These are phyloP conservation scores for Scolopax rusticola DNA, from an alignment of 2,797 vertebrate species.

Conservation along the genomic window DNA sequence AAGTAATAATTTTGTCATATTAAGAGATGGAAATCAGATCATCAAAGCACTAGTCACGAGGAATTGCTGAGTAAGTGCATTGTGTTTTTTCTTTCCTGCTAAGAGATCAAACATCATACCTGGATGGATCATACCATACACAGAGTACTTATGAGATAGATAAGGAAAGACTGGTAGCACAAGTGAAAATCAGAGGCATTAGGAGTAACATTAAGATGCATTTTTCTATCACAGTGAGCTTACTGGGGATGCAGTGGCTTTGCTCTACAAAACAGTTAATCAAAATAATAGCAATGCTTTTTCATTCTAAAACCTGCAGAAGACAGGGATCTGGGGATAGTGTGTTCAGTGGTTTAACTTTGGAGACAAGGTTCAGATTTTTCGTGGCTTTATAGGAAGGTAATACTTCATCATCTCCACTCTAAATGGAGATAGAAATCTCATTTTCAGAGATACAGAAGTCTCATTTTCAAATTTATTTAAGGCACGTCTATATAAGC, in stretches of 20 bases:
- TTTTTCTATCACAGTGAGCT: background rate
- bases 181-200: background rate
- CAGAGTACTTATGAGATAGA: background rate
- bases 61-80: constrained; percentile 16
- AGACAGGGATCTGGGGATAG: background rate
- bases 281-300: background rate
- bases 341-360: background rate
- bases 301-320: background rate
- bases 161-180: background rate
- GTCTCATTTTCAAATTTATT: background rate
- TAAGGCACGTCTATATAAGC: background rate
- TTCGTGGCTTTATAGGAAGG: background rate
- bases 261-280: background rate
- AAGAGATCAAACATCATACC: background rate
- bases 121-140: background rate
- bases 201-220: background rate
- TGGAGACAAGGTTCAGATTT: background rate
- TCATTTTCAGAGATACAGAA: background rate
- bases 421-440: background rate
- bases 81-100: background rate
- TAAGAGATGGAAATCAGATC: background rate
- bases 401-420: background rate
- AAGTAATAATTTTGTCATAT: constrained; percentile 27
- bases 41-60: background rate
- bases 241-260: background rate